A percentile compares a stretch with the other conserved stretches of the same genome.
Conservation (phyloP, 2,888 invertebrate genomes). For the Aleiodes testaceus region DNA sequence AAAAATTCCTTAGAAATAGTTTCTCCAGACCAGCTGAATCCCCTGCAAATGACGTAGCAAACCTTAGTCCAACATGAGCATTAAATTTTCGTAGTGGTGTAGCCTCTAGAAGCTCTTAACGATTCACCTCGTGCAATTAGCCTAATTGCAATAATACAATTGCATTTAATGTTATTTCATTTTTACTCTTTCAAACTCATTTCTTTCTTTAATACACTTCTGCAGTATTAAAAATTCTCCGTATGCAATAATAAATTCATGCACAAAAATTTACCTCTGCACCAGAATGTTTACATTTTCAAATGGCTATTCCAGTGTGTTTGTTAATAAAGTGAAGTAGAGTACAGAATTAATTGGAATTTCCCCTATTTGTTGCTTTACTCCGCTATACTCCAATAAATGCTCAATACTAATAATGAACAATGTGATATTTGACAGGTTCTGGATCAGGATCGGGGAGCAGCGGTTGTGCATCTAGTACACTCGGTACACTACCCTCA, state of each 20-base stretch:
- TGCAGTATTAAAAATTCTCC: neutral
- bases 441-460: constrained; percentile 74
- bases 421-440: constrained; percentile 55
- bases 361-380: too few relatives aligned
- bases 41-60: neutral
- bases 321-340: too few relatives aligned
- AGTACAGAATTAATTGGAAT: too few relatives aligned
- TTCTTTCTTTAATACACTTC: neutral
- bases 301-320: too few relatives aligned
- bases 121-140: constrained; percentile 3
- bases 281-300: too few relatives aligned
- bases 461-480: constrained; percentile 70
- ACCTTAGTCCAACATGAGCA: neutral
- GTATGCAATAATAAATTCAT: too few relatives aligned
- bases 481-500: constrained; percentile 64
- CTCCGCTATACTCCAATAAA: too few relatives aligned
- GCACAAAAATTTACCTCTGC: too few relatives aligned
- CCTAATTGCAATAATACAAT: constrained; percentile 11
- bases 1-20: constrained; percentile 28
- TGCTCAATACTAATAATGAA: neutral
- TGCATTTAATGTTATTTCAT: constrained; percentile 25
- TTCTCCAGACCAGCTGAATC: neutral
- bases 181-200: neutral
- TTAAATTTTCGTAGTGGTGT: constrained; percentile 3
- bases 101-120: neutral